Base-by-base conservation (phyloP, 2,113 vertebrate species). In the Corythaixoides concolor region DNA sequence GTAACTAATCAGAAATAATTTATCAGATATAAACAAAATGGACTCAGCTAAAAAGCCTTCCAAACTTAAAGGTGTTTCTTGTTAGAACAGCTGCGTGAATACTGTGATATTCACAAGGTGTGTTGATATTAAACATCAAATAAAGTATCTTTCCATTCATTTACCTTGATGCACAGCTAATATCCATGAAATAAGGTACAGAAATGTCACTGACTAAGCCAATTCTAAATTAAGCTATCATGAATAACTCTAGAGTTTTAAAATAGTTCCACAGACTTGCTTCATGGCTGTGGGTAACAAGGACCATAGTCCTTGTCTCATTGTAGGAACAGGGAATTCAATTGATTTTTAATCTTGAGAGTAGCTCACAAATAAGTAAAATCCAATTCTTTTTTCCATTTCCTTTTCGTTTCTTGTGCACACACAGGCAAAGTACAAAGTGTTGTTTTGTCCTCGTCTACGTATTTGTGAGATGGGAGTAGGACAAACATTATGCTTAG, bases 1-100 rank as follows among this genome's bases (percentile, higher is more conserved):
- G 17, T 78, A 79, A 95, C 49, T 96, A 94, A 88, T 95, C 90
- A 95, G 63, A 88, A 91, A 72, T 76, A 63, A 91, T 93, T 91
- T 85, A 60, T 75, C 53, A 84, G 35, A 52, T 12, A 60, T 37
- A 95, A 94, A 90, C 75, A 80, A 95, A 91, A 43, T 20, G 10
- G 32, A 53, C 39, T 50, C 23, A 28, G 60, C 68, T 97, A 90
- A 95, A 83, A 95, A 75, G 8, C 33, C 33, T 94, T 94, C 52
- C 83, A 87, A 53, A 53, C 15, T 49, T 82, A 39, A 96, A 91
- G 53, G 24, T 94, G 35, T 76, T 93, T 91, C 66, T 88, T 83
- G 45, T 93, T 89, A 92, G 58, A 89, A 41, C n/a, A 82, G 53
- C 77, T 93, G 80, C 41, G 68, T 56, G 33, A 83, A 59, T 83